Conservation (phyloP, 2,888 invertebrate species). For the Ashinkailepas kermadecensis region DNA sequence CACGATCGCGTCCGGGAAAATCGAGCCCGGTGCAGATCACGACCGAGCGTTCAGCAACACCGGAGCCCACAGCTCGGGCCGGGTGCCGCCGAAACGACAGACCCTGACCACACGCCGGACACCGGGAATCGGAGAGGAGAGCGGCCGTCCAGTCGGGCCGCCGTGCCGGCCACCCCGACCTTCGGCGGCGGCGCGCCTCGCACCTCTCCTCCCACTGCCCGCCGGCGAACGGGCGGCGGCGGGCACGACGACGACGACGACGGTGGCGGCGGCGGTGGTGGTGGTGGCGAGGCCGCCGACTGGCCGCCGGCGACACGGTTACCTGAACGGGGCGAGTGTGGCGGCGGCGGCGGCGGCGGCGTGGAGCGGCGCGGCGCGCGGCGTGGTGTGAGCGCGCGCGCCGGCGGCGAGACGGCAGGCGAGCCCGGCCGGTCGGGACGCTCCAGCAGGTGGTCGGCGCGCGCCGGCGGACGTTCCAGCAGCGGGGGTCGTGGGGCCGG, state of each 20-base stretch:
- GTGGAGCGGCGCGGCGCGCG: neutral
- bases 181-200: neutral
- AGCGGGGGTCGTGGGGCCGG: neutral
- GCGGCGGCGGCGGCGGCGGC: neutral
- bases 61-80: neutral
- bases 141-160: neutral
- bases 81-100: neutral
- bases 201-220: neutral
- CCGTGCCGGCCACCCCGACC: neutral
- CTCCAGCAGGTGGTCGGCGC: neutral
- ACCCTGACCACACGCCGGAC: neutral
- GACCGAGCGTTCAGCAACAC: neutral
- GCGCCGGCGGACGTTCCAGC: neutral
- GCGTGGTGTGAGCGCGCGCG: neutral
- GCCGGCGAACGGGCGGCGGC: neutral
- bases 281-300: neutral
- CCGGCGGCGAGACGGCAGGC: neutral
- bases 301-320: neutral
- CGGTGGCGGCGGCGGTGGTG: neutral
- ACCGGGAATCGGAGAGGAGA: neutral
- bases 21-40: neutral
- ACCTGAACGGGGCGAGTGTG: slow-evolving; percentile 3
- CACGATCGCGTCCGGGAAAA: neutral
- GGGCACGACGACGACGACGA: neutral
- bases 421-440: neutral